phyloP scores from a whole-genome alignment of 1,140 invertebrate species.

The Callitettix versicolor region DNA sequence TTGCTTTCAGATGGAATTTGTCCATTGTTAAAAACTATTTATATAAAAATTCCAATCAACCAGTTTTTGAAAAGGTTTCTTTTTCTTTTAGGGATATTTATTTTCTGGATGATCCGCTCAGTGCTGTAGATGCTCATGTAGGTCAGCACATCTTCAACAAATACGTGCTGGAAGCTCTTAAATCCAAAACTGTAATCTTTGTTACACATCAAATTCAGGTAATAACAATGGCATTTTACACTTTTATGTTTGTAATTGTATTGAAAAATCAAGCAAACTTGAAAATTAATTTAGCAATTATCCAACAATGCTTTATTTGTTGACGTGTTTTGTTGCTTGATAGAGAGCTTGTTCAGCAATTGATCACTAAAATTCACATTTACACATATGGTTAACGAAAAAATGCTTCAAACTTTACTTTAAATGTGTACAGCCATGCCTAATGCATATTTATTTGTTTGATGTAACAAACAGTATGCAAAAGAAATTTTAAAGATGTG shows the following conservation, averaged over 20 bases:
- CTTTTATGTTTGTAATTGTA: background rate
- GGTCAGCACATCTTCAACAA: conserved; percentile 48
- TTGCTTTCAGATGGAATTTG: too few relatives aligned
- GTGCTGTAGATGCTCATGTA: conserved; percentile 52
- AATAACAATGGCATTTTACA: background rate
- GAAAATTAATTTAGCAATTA: background rate
- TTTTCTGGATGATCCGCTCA: conserved; percentile 57
- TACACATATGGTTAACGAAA: too few relatives aligned
- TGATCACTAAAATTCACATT: too few relatives aligned
- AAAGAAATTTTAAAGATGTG: too few relatives aligned
- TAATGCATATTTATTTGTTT: too few relatives aligned
- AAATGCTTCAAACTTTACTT: too few relatives aligned
- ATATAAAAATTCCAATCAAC: too few relatives aligned
- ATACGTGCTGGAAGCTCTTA: conserved; percentile 51
- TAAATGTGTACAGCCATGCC: too few relatives aligned
- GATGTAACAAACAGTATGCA: too few relatives aligned
- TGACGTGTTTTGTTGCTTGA: conserved; percentile 3
- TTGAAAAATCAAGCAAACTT: background rate
- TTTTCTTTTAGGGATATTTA: conserved; percentile 46
- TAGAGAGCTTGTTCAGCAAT: too few relatives aligned
- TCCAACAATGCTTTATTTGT: background rate
- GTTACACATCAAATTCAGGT: conserved; percentile 49
- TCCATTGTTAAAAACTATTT: too few relatives aligned
- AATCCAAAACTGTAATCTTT: conserved; percentile 54
- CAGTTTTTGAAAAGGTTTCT: background rate